Evolutionary conservation across 2,113 vertebrate genomes (phyloP), one percentile per base, ranked within the genome.

Genomic region (Lathamus discolor): DNA sequence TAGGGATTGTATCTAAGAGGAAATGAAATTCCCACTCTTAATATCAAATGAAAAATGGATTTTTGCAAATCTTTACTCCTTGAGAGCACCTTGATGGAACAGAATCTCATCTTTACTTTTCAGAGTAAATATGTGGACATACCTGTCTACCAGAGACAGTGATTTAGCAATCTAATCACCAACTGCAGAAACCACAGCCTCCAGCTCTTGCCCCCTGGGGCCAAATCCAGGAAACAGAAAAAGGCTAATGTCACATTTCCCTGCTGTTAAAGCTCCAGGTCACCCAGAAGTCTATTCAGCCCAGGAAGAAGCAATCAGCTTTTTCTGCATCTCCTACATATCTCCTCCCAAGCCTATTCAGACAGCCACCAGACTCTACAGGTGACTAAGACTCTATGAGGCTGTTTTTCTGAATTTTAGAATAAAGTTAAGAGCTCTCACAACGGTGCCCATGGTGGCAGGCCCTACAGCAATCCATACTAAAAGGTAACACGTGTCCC

Each of bases 181-280:
- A 51, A 3, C 62, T 89, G 77, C 62, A 79, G 84, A 95, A 97
- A 89, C 81, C 62, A 73, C 55, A 88, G 43, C 86, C 77, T 82
- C 48, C 0, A 0, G 69, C 70, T 64, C 69, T 64, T 67, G 18
- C 20, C 80, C 61, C 73, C 1, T 35, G 35, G 44, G 83, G 78
- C 55, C 48, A 89, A 87, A 82, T 15, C 10, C 17, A 66, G 35
- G 35, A 13, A 84, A 91, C 17, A 62, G 46, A 49, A 81, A 87
- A 81, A 88, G 41, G 61, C 18, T 67, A 91, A 91, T 52, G n/a
- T 63, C 54, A 68, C 33, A 89, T 82, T 87, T 93, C 33, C 44
- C 44, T 79, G 48, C 24, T 70, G 82, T 39, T 7, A 69, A 68
- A 87, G 48, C 41, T 92, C 57, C 39, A 5, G 9, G 70, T 23